Conservation (phyloP, 2,113 vertebrate species). For the Dasypus novemcinctus region DNA sequence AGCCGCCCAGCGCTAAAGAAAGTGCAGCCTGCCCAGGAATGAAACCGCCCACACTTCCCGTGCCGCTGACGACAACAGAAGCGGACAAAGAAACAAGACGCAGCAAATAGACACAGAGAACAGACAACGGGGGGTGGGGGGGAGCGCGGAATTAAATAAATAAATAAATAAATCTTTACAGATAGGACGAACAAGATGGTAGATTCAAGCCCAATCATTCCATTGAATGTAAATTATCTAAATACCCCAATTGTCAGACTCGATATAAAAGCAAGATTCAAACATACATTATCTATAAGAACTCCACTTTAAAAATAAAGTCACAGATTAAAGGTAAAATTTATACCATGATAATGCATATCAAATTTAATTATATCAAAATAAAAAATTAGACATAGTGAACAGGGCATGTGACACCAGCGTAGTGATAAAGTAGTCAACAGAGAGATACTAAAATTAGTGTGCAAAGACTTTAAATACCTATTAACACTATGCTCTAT, state of each 20-base stretch:
- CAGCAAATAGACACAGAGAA: too few species aligned
- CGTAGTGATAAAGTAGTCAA: neutral
- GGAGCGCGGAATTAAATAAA: too few species aligned
- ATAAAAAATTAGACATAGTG: neutral
- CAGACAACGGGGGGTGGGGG: too few species aligned
- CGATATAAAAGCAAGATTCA: neutral
- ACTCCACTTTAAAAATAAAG: neutral
- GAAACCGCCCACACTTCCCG: too few species aligned
- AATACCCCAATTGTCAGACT: neutral
- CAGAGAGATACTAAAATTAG: neutral
- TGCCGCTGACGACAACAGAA: too few species aligned
- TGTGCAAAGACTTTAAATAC: neutral
- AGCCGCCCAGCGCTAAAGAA: too few species aligned
- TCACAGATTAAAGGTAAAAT: neutral
- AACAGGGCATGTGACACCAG: neutral
- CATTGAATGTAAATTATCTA: neutral
- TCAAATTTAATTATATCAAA: slow-evolving; percentile 3
- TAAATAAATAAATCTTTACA: too few species aligned
- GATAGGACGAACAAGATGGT: neutral
- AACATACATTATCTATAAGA: neutral
- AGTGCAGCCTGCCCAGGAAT: too few species aligned
- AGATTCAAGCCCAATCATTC: neutral
- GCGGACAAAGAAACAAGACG: too few species aligned
- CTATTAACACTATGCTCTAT: neutral
- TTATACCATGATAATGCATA: neutral